A percentile compares a stretch with the other conserved stretches of the same genome.
Evolutionary conservation across 2,888 invertebrate species (phyloP).

Genomic region (Scaptomyza flava): DNA sequence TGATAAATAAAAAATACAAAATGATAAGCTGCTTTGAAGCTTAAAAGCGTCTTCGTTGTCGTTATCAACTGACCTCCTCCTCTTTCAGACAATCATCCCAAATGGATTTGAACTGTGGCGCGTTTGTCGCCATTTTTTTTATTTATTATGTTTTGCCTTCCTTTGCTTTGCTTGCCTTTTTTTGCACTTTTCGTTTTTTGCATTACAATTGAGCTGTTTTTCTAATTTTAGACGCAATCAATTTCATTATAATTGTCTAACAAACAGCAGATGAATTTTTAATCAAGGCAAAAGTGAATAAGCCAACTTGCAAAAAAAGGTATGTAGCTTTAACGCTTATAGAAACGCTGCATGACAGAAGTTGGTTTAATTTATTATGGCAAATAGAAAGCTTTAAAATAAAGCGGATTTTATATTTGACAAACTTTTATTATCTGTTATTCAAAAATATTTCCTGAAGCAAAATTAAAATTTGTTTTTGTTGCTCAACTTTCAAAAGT

Average conservation of each 20-base stretch:
- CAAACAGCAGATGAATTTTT: constrained; percentile 46
- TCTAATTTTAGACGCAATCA: constrained; percentile 67
- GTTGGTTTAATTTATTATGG: no score
- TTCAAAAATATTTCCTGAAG: no score
- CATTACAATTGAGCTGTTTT: constrained; percentile 48
- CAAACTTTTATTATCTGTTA: no score
- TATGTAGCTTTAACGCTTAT: no score
- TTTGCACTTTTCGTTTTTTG: constrained; percentile 2
- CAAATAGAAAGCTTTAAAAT: no score
- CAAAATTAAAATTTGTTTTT: no score
- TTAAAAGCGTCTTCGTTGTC: background rate
- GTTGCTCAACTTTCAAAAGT: no score
- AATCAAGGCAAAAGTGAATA: constrained; percentile 24
- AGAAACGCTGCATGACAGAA: no score
- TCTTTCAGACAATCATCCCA: constrained; percentile 3
- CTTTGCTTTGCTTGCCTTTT: background rate
- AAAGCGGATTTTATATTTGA: no score
- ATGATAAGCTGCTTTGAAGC: constrained; percentile 22
- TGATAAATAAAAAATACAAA: constrained; percentile 17
- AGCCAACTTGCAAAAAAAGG: constrained; percentile 2
- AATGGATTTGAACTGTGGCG: constrained; percentile 15
- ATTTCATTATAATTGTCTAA: constrained; percentile 62
- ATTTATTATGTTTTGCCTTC: background rate
- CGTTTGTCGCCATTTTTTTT: constrained; percentile 12
- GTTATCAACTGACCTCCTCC: constrained; percentile 16